phyloP scores from a whole-genome alignment of 2,113 vertebrate genomes.

The Pygathrix nemaeus region DNA sequence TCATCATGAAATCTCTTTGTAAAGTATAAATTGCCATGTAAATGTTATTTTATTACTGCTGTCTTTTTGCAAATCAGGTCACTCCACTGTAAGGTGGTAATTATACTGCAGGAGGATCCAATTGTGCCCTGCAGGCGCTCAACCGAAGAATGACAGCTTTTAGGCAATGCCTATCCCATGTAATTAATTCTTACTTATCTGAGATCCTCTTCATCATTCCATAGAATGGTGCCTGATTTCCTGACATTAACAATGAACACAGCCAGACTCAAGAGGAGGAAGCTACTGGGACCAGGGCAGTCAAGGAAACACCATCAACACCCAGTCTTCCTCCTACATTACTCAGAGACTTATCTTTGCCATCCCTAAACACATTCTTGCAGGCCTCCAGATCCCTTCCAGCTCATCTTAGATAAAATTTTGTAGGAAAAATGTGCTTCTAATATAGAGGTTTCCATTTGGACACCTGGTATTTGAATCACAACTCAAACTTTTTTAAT shows the following conservation, averaged over 20 bases:
- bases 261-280: not conserved
- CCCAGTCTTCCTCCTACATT: not conserved
- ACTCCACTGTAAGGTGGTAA: not conserved
- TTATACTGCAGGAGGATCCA: not conserved
- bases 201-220: not conserved
- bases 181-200: not conserved
- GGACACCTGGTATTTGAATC: not conserved
- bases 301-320: not conserved
- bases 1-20: not conserved
- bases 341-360: not conserved
- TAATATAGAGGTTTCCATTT: too few species aligned
- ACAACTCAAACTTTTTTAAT: not conserved
- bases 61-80: not conserved
- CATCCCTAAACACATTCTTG: not conserved
- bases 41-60: not conserved
- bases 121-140: not conserved
- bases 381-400: not conserved
- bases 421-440: not conserved
- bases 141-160: not conserved
- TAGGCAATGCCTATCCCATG: not conserved
- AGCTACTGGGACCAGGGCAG: too few species aligned
- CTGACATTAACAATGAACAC: not conserved
- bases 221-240: not conserved
- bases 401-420: not conserved
- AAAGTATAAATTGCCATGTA: not conserved